Percentiles rank a stretch among this genome's conserved stretches.
Conservation (phyloP, 35 echinoderm and acorn worm species). For the Heliocidaris tuberculata region DNA sequence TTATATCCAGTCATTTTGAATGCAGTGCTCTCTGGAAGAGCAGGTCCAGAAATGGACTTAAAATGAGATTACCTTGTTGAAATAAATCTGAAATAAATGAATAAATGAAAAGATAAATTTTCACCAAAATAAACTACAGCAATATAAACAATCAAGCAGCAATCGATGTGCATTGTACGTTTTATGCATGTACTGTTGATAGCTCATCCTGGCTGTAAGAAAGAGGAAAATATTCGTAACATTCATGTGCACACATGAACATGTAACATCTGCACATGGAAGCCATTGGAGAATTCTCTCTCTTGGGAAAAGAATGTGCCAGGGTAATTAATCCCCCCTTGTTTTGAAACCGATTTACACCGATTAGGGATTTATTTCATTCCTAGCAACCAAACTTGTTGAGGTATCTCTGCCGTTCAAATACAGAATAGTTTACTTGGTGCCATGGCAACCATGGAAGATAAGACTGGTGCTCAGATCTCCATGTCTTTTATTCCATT, state of each 20-base stretch:
- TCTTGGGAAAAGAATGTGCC: slow-evolving; percentile 8
- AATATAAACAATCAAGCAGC: too few species aligned
- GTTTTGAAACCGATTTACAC: background rate
- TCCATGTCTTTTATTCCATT: background rate
- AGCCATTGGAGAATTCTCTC: background rate
- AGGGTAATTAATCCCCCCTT: background rate
- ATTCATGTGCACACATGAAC: background rate
- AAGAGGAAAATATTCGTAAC: background rate
- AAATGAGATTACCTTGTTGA: too few species aligned
- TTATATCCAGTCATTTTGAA: too few species aligned
- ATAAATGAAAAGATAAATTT: too few species aligned
- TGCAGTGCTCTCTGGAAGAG: too few species aligned
- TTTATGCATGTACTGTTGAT: too few species aligned
- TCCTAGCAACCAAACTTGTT: background rate
- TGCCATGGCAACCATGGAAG: background rate
- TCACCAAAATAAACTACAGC: too few species aligned
- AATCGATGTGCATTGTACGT: too few species aligned
- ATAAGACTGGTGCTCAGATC: background rate
- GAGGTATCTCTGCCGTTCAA: background rate
- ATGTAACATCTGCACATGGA: background rate
- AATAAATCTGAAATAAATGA: too few species aligned
- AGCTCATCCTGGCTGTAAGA: too few species aligned
- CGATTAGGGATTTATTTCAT: background rate
- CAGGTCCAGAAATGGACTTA: too few species aligned
- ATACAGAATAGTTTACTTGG: background rate